Evolutionary conservation across 2,797 vertebrate species (phyloP).

Genomic region (Eurystomus glaucurus): DNA sequence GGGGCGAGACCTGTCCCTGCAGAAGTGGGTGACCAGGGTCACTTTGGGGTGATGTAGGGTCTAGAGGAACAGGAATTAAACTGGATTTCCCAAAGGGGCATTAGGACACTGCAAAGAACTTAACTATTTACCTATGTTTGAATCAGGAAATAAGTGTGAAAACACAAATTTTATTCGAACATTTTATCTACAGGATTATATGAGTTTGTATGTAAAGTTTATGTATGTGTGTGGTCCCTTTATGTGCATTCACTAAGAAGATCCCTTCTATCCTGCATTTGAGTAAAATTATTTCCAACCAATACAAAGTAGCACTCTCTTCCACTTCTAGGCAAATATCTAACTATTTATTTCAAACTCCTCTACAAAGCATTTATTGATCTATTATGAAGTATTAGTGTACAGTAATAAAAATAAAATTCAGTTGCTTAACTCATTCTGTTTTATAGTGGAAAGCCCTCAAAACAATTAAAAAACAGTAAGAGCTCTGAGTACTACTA

Average conservation of each 20-base stretch:
- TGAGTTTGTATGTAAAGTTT: neutral
- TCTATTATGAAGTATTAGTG: neutral
- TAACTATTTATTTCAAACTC: neutral
- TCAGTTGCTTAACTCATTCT: neutral
- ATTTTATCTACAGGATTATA: neutral
- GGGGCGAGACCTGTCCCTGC: neutral
- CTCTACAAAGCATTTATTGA: neutral
- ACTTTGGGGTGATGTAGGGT: fast-evolving
- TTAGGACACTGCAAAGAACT: neutral
- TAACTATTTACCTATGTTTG: neutral
- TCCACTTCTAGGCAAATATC: neutral
- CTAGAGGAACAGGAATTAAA: neutral
- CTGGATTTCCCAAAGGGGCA: neutral
- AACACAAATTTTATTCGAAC: neutral
- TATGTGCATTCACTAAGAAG: neutral
- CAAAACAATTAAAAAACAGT: neutral
- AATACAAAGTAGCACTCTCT: neutral
- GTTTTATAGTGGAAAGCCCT: neutral
- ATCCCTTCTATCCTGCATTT: neutral
- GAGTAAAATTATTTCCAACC: neutral
- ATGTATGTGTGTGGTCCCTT: neutral
- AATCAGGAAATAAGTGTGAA: neutral
- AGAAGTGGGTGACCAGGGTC: fast-evolving
- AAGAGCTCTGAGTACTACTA: neutral
- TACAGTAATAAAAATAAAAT: neutral